Base-by-base conservation (phyloP, 2,797 vertebrate genomes). In the Manis javanica region DNA sequence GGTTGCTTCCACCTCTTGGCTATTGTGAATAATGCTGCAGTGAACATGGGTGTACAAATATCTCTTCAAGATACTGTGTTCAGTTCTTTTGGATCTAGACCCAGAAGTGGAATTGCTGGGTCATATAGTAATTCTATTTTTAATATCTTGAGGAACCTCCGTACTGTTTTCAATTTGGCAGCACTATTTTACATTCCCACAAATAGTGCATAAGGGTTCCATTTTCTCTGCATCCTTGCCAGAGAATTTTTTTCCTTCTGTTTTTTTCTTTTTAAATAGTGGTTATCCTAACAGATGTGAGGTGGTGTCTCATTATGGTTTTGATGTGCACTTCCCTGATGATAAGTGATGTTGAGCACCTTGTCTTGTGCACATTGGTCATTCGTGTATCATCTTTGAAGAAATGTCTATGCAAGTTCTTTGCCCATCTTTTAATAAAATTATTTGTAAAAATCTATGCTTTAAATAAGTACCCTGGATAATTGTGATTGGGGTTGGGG, bases 401-500 rank as follows among this genome's bases (percentile, higher is more conserved):
- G 82, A 96, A 63, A 91, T 71, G 49, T 57, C 68, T 53, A 8
- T 96, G 64, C 2, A 39, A 71, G 31, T 88, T 63, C 55, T 85
- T 81, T 74, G 59, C 69, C 69, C 39, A 23, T 90, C 74, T 93
- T 75, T 55, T 55, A 82, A 69, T 90, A 39, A 21, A 59, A 51
- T 84, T 95, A 84, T 74, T 79, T 95, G 29, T 87, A 91, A 85
- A 87, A 55, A 37, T 90, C 9, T n/a, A 37, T 89, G 9, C 93
- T 91, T 90, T 88, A 37, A 81, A n/a, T 72, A 83, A 90, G 37
- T 66, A 61, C 14, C 4, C 24, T 1, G 2, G 57, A n/a, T 86
- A 53, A 87, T 91, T 84, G 42, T 79, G 57, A 55, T 87, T 78
- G 77, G 34, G 63, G 4, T 1, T 74, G 37, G 12, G 46, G 46